Conservation (phyloP, 2,797 vertebrate genomes). For the Esox masquinongy region DNA sequence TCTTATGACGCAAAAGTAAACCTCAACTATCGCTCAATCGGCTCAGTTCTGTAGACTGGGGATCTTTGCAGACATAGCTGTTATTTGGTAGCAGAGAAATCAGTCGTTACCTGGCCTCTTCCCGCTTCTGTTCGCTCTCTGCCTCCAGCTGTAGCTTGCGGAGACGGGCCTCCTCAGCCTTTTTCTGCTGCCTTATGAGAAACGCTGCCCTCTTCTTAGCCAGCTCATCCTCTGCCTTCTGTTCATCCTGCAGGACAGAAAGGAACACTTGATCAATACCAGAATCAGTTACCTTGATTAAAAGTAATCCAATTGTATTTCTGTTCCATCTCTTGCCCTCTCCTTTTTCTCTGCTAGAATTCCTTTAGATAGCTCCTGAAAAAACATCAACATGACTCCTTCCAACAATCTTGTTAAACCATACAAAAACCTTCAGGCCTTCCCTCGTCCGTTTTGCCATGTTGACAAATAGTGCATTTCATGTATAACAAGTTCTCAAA, state of each 20-base stretch:
- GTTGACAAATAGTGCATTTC: too few species aligned
- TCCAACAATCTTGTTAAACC: too few species aligned
- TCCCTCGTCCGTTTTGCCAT: too few species aligned
- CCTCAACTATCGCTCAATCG: too few species aligned
- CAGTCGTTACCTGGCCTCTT: constrained; percentile 85
- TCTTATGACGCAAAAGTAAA: too few species aligned
- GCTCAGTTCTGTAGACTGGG: too few species aligned
- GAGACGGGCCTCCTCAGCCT: constrained; percentile 90
- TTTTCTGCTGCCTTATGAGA: constrained; percentile 94
- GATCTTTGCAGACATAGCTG: not conserved
- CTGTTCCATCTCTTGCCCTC: not conserved
- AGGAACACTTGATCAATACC: not conserved
- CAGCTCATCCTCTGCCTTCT: constrained; percentile 95
- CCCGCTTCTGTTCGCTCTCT: constrained; percentile 90
- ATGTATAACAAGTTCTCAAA: too few species aligned
- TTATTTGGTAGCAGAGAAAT: not conserved
- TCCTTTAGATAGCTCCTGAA: too few species aligned
- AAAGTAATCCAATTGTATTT: not conserved
- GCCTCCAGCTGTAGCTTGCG: constrained; percentile 91
- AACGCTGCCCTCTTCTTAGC: constrained; percentile 95
- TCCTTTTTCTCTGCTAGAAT: too few species aligned
- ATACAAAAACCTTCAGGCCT: too few species aligned
- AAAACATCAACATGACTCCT: too few species aligned
- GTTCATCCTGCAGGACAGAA: constrained; percentile 71
- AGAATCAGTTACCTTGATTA: not conserved